These are phyloP conservation scores for Ridgeia piscesae DNA, from an alignment of 1,140 invertebrate species.

Conservation along the genomic window DNA sequence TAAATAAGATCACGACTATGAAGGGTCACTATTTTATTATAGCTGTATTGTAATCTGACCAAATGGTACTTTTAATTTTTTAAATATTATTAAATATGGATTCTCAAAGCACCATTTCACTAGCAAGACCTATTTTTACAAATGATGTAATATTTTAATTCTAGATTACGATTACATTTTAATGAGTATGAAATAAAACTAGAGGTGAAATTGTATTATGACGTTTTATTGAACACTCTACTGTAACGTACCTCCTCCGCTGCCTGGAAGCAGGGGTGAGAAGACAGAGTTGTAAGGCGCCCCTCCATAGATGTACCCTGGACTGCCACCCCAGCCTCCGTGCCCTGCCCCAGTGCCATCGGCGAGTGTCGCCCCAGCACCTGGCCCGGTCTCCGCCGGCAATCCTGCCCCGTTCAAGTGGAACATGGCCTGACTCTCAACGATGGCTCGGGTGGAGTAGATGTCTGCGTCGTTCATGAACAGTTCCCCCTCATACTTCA, in stretches of 20 bases:
- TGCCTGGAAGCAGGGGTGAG: slow-evolving; percentile 36
- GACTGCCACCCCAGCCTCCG: slow-evolving; percentile 45
- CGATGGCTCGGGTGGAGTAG: slow-evolving; percentile 36
- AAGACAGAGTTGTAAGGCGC: slow-evolving; percentile 42
- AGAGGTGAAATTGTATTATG: too few species aligned
- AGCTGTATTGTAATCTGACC: too few species aligned
- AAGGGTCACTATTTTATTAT: too few species aligned
- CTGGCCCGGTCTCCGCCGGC: slow-evolving; percentile 35
- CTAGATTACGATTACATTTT: too few species aligned
- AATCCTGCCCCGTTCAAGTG: slow-evolving; percentile 38
- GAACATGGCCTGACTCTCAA: slow-evolving; percentile 42
- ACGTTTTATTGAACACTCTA: too few species aligned
- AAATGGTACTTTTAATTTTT: too few species aligned
- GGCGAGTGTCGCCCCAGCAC: slow-evolving; percentile 35
- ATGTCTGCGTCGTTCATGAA: slow-evolving; percentile 43
- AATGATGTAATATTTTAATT: too few species aligned
- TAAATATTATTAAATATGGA: too few species aligned
- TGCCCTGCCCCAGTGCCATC: slow-evolving; percentile 39
- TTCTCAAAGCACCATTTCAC: too few species aligned
- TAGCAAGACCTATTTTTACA: too few species aligned
- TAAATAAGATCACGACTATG: too few species aligned
- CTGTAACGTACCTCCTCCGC: slow-evolving; percentile 38
- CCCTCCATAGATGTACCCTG: slow-evolving; percentile 42
- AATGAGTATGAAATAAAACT: too few species aligned
- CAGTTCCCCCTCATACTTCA: slow-evolving; percentile 41